Base-by-base conservation (phyloP, 2,113 vertebrate genomes). In the Periophthalmodon schlosseri region DNA sequence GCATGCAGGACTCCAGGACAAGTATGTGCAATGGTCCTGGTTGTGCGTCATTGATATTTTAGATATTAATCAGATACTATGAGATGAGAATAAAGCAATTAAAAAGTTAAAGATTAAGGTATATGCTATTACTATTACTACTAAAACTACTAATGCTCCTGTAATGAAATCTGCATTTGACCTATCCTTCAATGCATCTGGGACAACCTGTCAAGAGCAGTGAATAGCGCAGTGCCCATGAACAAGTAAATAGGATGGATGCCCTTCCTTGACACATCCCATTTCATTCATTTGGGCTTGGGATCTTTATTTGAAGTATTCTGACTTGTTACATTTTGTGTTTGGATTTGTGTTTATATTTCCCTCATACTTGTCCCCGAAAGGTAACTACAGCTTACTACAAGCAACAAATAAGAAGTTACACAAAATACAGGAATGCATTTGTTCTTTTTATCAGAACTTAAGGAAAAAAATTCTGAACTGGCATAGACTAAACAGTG, bases 11-110 rank as follows among this genome's bases (percentile, higher is more conserved):
- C 79, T 74, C 66, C 79, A 75, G 82, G 86, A 82, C 73, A 72
- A 61, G 86, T 77, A 68, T 69, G 36, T 52, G 34, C 33, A 64
- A 89, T 88, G 89, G 91, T 91, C 70, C 72, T 78, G 65, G 70
- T 70, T 74, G 72, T 5, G 82, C 39, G 24, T 34, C 28, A 63
- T 34, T 56, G 12, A n/a, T n/a, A 60, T 14, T 60, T 61, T 61
- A 16, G 58, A 33, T 15, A 14, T 61, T 16, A 61, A 18, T 16
- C 24, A 33, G 14, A 28, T 34, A 16, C 8, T 61, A 24, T 61
- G 24, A 11, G 11, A 52, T 18, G 39, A 44, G 39, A 52, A 52
- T 52, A 52, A 20, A 52, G 50, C 3, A 4, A 52, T 15, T 20
- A 44, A 44, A 44, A 39, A 39, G 9, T 39, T 5, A 7, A 39